Base-by-base conservation (phyloP, 2,888 invertebrate genomes). In the Petrophora chlorosata region DNA sequence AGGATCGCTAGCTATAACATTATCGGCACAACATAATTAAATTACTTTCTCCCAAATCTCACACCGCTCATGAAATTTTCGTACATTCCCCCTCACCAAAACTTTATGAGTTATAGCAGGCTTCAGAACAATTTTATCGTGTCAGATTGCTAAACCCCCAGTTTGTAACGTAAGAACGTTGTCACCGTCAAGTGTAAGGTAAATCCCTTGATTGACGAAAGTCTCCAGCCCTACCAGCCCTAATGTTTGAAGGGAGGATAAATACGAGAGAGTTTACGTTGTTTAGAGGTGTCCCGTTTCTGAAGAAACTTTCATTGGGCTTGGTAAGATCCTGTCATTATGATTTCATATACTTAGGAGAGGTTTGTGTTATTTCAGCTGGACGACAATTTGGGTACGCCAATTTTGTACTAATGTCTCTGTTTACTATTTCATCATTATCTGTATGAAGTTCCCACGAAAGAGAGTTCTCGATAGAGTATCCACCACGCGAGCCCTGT, bases 131-230 rank as follows among this genome's bases (percentile, higher is more conserved):
- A 70, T 71, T 71, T 76, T 72, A 71, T 76, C 79, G 82, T 77
- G 79, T 85, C 84, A 69, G 63, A 76, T 85, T 82, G 73, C 84
- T 79, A 78, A 85, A 76, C 74, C 67, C 71, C 71, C 69, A 63
- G 77, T 78, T 84, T 83, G 85, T 85, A 85, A 85, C 76, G 51
- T 79, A 78, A 85, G 85, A 85, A 82, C 77, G 74, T 85, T 84
- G 84, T 83, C 82, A 77, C 69, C 73, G 72, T 82, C 74, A 73
- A 84, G 85, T 79, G 82, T 80, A 80, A 82, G 76, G 79, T 77
- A 85, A 86, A 84, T 84, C 86, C 82, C 72, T 76, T 83, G 84
- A 86, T 86, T 86, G 87, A 84, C 85, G 77, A 84, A 85, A 81
- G 71, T 71, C 70, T 68, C 61, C 52, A 55, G 60, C 63, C 73